Conservation (phyloP, 2,113 vertebrate species). For the Ictidomys tridecemlineatus region DNA sequence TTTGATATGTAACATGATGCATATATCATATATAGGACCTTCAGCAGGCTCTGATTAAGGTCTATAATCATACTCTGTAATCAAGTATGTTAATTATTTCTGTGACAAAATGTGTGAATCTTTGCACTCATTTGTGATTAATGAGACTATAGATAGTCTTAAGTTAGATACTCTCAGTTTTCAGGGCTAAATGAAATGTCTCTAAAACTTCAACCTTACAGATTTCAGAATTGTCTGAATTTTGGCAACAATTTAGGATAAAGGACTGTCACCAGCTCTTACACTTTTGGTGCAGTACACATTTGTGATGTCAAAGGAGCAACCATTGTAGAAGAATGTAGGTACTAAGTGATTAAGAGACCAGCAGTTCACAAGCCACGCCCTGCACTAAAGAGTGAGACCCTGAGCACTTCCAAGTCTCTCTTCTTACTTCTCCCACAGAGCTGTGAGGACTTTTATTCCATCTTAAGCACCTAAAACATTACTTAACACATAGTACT, state of each 20-base stretch:
- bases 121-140: background rate
- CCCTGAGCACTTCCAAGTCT: background rate
- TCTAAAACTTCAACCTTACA: background rate
- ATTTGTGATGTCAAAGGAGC: background rate
- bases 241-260: background rate
- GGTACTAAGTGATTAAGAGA: background rate
- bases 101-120: background rate
- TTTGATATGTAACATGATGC: background rate
- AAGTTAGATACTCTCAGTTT: background rate
- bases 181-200: background rate
- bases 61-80: background rate
- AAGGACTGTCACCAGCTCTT: background rate
- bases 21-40: background rate
- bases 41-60: background rate
- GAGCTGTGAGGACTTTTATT: background rate
- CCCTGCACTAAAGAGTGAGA: background rate
- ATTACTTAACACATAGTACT: background rate
- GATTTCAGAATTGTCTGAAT: background rate
- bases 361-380: background rate
- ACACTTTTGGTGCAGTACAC: background rate
- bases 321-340: background rate
- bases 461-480: background rate
- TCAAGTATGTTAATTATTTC: background rate
- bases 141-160: background rate
- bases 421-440: background rate